phyloP scores from a whole-genome alignment of 1,140 invertebrate genomes.

The Pantala flavescens region DNA sequence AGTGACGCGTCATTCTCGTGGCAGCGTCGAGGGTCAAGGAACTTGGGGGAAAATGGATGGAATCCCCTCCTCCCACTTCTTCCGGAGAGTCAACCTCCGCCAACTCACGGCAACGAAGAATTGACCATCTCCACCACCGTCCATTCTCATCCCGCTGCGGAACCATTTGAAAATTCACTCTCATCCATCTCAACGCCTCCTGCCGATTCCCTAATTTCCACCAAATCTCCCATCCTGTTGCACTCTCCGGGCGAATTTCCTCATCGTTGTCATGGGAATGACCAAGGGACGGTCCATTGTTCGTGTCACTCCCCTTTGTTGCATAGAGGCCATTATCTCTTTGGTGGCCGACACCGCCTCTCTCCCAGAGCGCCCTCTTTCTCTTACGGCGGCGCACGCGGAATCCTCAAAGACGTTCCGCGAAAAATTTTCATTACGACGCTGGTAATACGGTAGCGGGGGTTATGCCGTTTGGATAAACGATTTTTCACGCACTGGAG shows the following conservation, averaged over 20 bases:
- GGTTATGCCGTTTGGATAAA: too few species aligned
- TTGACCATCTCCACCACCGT: background rate
- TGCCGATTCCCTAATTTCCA: background rate
- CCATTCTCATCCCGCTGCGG: background rate
- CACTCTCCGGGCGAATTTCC: background rate
- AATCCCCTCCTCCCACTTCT: background rate
- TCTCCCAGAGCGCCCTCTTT: background rate
- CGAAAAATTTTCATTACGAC: too few species aligned
- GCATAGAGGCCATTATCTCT: background rate
- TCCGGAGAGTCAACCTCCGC: too few species aligned
- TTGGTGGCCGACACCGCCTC: background rate
- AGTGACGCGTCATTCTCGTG: background rate
- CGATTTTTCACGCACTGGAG: too few species aligned
- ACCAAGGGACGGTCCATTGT: background rate
- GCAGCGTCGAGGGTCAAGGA: background rate
- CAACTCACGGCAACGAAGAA: too few species aligned
- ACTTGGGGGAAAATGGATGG: background rate
- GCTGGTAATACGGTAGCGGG: too few species aligned
- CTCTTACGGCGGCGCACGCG: too few species aligned
- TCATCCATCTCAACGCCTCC: too few species aligned
- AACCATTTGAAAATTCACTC: too few species aligned
- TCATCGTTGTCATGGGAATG: background rate
- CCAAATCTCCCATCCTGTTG: background rate
- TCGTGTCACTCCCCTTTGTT: slow-evolving; percentile 3
- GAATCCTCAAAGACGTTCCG: too few species aligned